phyloP scores from a whole-genome alignment of 2,888 invertebrate genomes.

The Caenorhabditis angaria region DNA sequence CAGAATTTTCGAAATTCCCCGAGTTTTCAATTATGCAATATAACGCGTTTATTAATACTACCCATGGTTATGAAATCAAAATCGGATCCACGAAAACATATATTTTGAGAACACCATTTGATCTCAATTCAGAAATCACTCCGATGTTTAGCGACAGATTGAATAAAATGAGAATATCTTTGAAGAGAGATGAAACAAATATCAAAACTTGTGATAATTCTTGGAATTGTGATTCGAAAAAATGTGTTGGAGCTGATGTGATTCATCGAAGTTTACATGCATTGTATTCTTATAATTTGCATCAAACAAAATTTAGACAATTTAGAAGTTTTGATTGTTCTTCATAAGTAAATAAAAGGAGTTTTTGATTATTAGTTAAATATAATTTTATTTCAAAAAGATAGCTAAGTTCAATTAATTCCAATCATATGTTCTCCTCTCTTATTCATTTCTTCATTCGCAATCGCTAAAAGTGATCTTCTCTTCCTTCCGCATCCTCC shows the following conservation, averaged over 20 bases:
- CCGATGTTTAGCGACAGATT: not conserved
- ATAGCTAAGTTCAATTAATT: not conserved
- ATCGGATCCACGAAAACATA: not conserved
- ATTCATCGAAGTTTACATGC: slow-evolving; percentile 27
- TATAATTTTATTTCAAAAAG: not conserved
- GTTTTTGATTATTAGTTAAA: too few species aligned
- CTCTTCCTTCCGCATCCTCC: slow-evolving; percentile 60
- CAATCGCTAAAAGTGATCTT: slow-evolving; percentile 50
- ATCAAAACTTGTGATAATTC: not conserved
- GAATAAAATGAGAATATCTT: not conserved
- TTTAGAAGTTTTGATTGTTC: slow-evolving; percentile 27
- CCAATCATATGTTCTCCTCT: slow-evolving; percentile 30
- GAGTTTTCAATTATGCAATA: not conserved
- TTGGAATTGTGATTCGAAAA: slow-evolving; percentile 24
- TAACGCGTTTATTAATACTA: not conserved
- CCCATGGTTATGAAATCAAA: not conserved
- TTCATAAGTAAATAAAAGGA: not conserved
- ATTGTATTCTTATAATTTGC: slow-evolving; percentile 35
- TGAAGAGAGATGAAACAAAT: too few species aligned
- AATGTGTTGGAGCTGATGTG: slow-evolving; percentile 20
- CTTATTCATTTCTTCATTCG: slow-evolving; percentile 51
- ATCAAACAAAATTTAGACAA: slow-evolving; percentile 24
- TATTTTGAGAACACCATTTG: not conserved
- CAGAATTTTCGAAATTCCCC: not conserved
- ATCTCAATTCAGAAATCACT: not conserved